Conservation (phyloP, 2,113 vertebrate species). For the Myotis yumanensis region DNA sequence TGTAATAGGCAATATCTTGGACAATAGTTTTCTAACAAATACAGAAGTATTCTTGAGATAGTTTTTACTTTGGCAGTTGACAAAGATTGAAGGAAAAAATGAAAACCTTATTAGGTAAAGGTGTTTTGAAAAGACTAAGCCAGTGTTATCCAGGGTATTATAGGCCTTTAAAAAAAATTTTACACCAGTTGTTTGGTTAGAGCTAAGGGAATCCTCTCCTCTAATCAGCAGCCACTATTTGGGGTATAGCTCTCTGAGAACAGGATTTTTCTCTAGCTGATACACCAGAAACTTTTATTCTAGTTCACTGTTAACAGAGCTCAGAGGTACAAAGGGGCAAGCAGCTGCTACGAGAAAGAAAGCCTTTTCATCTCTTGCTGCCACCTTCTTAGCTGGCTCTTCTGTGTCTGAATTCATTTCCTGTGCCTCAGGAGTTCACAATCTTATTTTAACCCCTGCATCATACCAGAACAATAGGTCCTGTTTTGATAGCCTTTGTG, state of each 20-base stretch:
- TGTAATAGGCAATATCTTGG: background rate
- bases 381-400: background rate
- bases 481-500: background rate
- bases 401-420: background rate
- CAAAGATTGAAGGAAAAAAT: constrained; percentile 14
- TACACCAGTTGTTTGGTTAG: background rate
- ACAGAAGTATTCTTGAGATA: background rate
- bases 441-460: background rate
- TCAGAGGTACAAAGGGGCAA: background rate
- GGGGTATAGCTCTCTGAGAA: background rate
- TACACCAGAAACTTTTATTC: background rate
- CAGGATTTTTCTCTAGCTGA: background rate
- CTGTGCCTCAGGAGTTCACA: background rate
- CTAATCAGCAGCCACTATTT: background rate
- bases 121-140: background rate
- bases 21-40: constrained; percentile 10
- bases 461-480: background rate
- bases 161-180: background rate
- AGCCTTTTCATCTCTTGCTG: background rate
- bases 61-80: constrained; percentile 24
- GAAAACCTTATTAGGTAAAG: constrained; percentile 5
- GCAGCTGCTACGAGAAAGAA: background rate
- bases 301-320: background rate
- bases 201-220: background rate
- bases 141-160: background rate